phyloP scores from a whole-genome alignment of 2,888 invertebrate genomes.

The Yponomeuta sedellus region DNA sequence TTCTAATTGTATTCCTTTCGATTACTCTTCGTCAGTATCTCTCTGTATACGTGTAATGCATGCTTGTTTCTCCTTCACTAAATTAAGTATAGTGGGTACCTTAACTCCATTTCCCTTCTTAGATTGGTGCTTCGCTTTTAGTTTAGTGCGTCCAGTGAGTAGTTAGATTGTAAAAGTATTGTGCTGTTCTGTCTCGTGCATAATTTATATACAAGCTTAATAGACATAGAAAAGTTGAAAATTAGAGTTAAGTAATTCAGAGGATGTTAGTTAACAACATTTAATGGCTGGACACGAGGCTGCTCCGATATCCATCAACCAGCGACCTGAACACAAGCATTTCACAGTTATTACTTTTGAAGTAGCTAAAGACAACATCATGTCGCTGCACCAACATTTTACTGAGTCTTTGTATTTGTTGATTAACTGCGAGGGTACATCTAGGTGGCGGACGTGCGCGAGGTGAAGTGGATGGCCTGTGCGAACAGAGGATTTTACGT shows the following conservation, averaged over 20 bases:
- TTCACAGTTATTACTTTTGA: background rate
- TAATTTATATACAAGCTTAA: background rate
- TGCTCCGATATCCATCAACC: background rate
- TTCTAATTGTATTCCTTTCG: background rate
- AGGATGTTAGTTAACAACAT: background rate
- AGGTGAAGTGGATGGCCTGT: conserved; percentile 99
- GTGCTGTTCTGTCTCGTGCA: conserved; percentile 1
- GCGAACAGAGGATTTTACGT: conserved; percentile 97
- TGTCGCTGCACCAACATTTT: background rate
- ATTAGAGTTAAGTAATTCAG: background rate
- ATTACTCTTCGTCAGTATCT: background rate
- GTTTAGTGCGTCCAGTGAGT: background rate
- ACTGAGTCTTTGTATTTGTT: background rate
- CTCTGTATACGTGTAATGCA: background rate
- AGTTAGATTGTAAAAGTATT: background rate
- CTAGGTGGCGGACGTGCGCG: conserved; percentile 89
- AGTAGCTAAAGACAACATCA: background rate
- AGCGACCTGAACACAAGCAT: background rate
- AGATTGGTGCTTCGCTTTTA: background rate
- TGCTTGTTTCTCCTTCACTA: background rate
- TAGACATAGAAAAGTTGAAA: background rate
- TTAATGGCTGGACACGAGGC: conserved; percentile 11
- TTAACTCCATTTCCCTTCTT: background rate
- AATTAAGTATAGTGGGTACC: background rate
- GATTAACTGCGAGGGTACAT: conserved; percentile 11